Evolutionary conservation across 1,140 invertebrate species (phyloP), one percentile per base, ranked within the genome.

Genomic region (Mylabris phalerata): DNA sequence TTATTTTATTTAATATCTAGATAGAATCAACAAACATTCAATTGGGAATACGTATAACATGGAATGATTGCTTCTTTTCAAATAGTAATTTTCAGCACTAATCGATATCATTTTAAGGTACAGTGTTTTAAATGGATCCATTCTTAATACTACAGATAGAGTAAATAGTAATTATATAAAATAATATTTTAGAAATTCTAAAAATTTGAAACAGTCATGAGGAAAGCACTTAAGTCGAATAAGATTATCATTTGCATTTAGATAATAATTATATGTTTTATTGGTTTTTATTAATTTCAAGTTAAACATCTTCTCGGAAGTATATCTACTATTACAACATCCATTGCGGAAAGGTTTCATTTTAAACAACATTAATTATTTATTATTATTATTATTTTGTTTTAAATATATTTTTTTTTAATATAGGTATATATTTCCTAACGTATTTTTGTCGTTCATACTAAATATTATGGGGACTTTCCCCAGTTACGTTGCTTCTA

Each of bases 131-230:
- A 43, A 32, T 46, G 26, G 26, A 46, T 32, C 32, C 38, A 24
- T 54, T 46, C 51, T 45, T 54, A 54, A 32, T 32, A 5, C 32
- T 32, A 32, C 7, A 32, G 32, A 42, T 54, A 45, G 41, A 54
- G 51, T 54, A 54, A 54, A 54, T 54, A 54, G 51, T 42, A 54
- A 54, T 54, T 54, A 54, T 54, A 54, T 38, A 54, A 54, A 54
- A 54, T 54, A 54, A 54, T 54, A 54, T 54, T 54, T 54, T 54
- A 54, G 51, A 54, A 54, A 54, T 42, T 54, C 51, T 54, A 54
- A 54, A 54, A 54, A 54, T 54, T 54, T 54, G 51, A 54, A 54
- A 54, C 51, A 54, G 51, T 54, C 51, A 54, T 54, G 45, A 54
- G 51, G 51, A 54, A 54, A 54, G 51, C 51, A 54, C 51, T 54